Base-by-base conservation (phyloP, 2,797 vertebrate genomes). In the Sciaenops ocellatus region DNA sequence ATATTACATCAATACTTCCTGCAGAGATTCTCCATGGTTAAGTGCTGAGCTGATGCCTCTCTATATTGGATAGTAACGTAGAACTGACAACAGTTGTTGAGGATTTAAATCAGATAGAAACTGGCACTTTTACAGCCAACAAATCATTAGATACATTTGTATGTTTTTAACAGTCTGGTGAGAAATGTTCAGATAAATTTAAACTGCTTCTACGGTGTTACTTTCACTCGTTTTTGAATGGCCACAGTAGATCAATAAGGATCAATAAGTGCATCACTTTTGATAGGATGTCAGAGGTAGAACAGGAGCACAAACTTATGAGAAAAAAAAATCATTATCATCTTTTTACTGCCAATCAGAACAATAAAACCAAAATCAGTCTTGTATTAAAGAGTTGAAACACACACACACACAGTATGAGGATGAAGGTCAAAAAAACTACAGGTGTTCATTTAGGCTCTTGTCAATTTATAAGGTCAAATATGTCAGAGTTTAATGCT, bases 381-480 rank as follows among this genome's bases (percentile, higher is more conserved):
- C 20, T 13, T 28, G 9, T 16, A 28, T 13, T 44, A 2, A 24
- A 68, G 15, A 57, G 52, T 11, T 57, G 18, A 17, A 10, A n/a
- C 41, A 55, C 34, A 38, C 34, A 38, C 34, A 18, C 18, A 30
- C 6, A 38, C 42, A 30, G 16, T 26, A 11, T 47, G 44, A 44
- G 24, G 51, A 17, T 46, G 8, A 42, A 34, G 22, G 34, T 24
- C 8, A 47, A 44, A 15, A 24, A 42, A 52, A 6, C 6, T 8
- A 6, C 17, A 0, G 17, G 1, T 12, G 22, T 15, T 0, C 26
- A 5, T 44, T 13, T 0, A 1, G 6, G 16, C 20, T 26, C 17
- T 5, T 26, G 8, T 51, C 28, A 67, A 67, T n/a, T 15, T 60
- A 69, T 41, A n/a, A 42, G 42, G 17, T 66, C 12, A 44, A 62